These are phyloP conservation scores for Macrotrachela quadricornifera DNA, from an alignment of 1,140 invertebrate species.

Conservation along the genomic window DNA sequence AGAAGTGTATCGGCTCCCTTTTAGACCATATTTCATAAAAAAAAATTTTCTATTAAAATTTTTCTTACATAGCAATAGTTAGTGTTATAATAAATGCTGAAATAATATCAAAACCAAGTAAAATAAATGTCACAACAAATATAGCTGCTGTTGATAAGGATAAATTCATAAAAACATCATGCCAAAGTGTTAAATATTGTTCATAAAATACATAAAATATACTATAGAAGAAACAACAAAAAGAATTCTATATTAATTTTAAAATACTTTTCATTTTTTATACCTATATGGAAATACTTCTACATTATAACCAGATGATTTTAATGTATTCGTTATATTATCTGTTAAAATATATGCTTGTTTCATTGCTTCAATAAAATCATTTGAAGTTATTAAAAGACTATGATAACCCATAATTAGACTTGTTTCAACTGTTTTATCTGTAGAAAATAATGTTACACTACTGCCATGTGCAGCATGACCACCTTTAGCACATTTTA, in stretches of 20 bases:
- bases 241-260: not conserved
- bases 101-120: constrained; percentile 64
- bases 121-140: constrained; percentile 52
- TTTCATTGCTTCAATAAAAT: constrained; percentile 57
- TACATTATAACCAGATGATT: constrained; percentile 16
- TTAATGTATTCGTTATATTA: constrained; percentile 50
- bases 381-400: constrained; percentile 47
- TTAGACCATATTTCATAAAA: too few relatives aligned
- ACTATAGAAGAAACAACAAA: constrained; percentile 35
- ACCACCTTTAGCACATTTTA: constrained; percentile 48
- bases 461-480: constrained; percentile 6
- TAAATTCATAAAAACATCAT: constrained; percentile 52
- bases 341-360: constrained; percentile 47
- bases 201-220: constrained; percentile 82
- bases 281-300: constrained; percentile 40
- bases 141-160: constrained; percentile 49
- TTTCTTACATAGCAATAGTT: constrained; percentile 41
- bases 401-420: constrained; percentile 75
- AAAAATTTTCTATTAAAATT: too few relatives aligned
- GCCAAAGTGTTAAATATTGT: constrained; percentile 70
- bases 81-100: constrained; percentile 51
- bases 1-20: too few relatives aligned
- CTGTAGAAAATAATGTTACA: not conserved
- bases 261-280: not conserved
- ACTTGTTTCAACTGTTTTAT: constrained; percentile 18